Evolutionary conservation across 2,888 invertebrate genomes (phyloP).

Genomic region (Pterobdella sp.): DNA sequence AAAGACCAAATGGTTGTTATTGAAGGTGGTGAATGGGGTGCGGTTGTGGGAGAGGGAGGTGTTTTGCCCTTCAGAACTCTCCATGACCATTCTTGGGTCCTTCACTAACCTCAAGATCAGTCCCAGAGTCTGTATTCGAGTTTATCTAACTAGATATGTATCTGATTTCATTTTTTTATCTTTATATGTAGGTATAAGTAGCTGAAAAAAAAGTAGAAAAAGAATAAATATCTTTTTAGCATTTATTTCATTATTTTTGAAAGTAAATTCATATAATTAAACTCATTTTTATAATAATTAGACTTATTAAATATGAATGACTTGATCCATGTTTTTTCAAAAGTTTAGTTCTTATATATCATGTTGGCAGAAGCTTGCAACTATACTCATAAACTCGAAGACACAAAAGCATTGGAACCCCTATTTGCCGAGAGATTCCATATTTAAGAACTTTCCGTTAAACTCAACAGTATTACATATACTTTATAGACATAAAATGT

Average conservation of each 20-base stretch:
- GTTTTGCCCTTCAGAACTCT: background rate
- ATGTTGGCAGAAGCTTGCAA: background rate
- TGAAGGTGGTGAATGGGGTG: slow-evolving; percentile 10
- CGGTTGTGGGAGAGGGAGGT: background rate
- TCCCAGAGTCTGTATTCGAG: background rate
- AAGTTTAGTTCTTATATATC: background rate
- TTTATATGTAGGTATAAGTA: no score
- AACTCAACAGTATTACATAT: background rate
- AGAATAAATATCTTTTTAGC: no score
- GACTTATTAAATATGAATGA: background rate
- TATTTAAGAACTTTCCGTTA: background rate
- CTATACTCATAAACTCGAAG: slow-evolving; percentile 1
- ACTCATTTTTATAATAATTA: background rate
- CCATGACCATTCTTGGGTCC: background rate
- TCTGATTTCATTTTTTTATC: no score
- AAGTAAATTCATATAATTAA: background rate
- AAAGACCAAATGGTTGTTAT: background rate
- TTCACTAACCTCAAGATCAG: background rate
- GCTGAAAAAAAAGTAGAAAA: no score
- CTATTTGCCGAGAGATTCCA: background rate
- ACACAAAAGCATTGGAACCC: slow-evolving; percentile 10
- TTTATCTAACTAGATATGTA: no score
- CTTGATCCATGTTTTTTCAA: background rate
- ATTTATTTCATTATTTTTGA: background rate
- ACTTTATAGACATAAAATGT: no score